A percentile compares a stretch with the other conserved stretches of the same genome.
These are phyloP conservation scores for Zaprionus bogoriensis DNA, from an alignment of 2,888 invertebrate species.

Conservation along the genomic window DNA sequence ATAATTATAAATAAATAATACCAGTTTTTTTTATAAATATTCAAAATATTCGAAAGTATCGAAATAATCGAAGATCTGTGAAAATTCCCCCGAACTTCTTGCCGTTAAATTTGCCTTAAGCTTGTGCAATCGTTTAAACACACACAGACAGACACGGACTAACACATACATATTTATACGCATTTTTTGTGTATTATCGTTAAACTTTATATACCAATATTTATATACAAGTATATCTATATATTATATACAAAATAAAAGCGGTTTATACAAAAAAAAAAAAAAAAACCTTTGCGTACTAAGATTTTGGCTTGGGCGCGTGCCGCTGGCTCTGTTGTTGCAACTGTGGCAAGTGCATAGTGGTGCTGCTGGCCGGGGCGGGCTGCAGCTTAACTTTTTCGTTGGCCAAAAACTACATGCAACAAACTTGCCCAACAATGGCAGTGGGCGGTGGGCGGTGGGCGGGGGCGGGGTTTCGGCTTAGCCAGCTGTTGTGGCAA, in stretches of 20 bases:
- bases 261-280: conserved; percentile 21
- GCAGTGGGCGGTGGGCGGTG: background rate
- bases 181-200: conserved; percentile 57
- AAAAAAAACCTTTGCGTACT: background rate
- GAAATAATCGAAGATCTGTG: too few species aligned
- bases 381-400: conserved; percentile 32
- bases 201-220: conserved; percentile 26
- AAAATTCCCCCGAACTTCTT: background rate
- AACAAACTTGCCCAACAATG: conserved; percentile 35
- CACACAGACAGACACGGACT: conserved; percentile 1
- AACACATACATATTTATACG: conserved; percentile 44
- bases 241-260: conserved; percentile 2
- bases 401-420: conserved; percentile 22
- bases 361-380: conserved; percentile 17
- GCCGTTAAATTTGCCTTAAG: background rate
- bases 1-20: too few species aligned
- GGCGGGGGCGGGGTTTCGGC: background rate
- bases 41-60: too few species aligned
- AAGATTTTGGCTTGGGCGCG: background rate
- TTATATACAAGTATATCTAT: conserved; percentile 27
- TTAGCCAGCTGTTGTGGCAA: conserved; percentile 27
- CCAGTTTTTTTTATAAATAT: background rate
- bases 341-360: conserved; percentile 46
- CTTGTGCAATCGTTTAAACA: conserved; percentile 10
- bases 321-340: background rate